Conservation (phyloP, 1,140 invertebrate species). For the Caenorhabditis inopinata region DNA sequence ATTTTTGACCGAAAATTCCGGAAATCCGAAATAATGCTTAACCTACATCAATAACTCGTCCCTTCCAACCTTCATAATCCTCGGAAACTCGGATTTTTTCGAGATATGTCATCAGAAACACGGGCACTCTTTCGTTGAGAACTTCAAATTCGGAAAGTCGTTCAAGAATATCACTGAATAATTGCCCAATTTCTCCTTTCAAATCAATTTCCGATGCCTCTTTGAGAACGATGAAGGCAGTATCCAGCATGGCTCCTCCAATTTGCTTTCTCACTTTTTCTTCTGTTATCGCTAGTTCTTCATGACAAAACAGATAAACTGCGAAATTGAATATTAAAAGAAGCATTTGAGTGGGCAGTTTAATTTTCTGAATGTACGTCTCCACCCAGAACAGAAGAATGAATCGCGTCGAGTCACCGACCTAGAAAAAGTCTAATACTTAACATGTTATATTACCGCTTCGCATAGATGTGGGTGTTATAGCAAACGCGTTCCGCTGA, state of each 20-base stretch:
- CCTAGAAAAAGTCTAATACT: background rate
- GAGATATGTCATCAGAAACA: background rate
- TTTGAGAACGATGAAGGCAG: background rate
- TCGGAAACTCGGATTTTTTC: background rate
- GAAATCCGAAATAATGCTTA: background rate
- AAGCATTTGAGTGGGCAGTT: background rate
- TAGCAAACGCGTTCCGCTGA: too few species aligned
- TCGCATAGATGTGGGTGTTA: too few species aligned
- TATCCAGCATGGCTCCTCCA: background rate
- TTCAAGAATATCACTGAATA: background rate
- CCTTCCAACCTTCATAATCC: background rate
- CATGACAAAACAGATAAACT: background rate
- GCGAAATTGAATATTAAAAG: background rate
- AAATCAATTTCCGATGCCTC: background rate
- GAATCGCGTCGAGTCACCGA: background rate
- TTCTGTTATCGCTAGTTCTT: background rate
- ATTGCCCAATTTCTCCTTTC: background rate
- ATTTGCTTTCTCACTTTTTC: background rate
- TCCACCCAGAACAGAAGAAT: background rate
- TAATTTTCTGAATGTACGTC: background rate
- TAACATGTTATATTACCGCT: too few species aligned
- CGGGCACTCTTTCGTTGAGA: background rate
- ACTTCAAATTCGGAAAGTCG: background rate
- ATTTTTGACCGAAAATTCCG: background rate
- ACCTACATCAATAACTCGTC: background rate